These are phyloP conservation scores for Noctua fimbriata DNA, from an alignment of 2,888 invertebrate species.

Conservation along the genomic window DNA sequence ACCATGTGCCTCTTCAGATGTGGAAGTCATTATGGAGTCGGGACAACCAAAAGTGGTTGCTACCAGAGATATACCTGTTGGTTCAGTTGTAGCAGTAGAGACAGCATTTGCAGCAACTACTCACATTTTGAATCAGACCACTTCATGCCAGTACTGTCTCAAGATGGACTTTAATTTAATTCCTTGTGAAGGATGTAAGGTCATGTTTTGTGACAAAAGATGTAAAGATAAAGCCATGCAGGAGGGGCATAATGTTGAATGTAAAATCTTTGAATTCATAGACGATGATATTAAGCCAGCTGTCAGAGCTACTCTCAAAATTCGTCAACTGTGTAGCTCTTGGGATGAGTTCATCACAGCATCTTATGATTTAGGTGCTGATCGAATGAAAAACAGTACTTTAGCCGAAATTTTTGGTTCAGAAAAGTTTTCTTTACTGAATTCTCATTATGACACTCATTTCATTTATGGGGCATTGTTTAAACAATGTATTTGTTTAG, in stretches of 20 bases:
- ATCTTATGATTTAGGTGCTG: constrained; percentile 37
- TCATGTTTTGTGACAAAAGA: constrained; percentile 41
- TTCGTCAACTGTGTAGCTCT: constrained; percentile 47
- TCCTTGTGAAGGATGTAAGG: constrained; percentile 43
- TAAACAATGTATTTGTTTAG: constrained; percentile 33
- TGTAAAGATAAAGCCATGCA: constrained; percentile 38
- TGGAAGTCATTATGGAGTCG: constrained; percentile 31
- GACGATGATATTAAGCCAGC: background rate
- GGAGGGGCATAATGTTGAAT: constrained; percentile 46
- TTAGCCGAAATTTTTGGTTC: constrained; percentile 36
- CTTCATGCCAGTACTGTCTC: constrained; percentile 40
- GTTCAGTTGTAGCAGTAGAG: constrained; percentile 43
- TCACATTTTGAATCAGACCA: background rate
- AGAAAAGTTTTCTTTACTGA: constrained; percentile 48
- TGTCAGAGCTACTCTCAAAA: constrained; percentile 36
- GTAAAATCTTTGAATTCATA: constrained; percentile 19
- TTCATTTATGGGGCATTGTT: constrained; percentile 36
- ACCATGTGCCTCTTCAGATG: constrained; percentile 43
- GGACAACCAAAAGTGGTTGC: constrained; percentile 42
- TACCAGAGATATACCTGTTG: constrained; percentile 42
- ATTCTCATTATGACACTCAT: constrained; percentile 35
- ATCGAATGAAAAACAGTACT: constrained; percentile 27
- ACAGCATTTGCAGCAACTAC: constrained; percentile 24
- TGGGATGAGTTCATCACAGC: constrained; percentile 57
- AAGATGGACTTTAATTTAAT: constrained; percentile 44